Percentiles rank a stretch among this genome's conserved stretches.
Conservation (phyloP, 2,888 invertebrate species). For the Caenorhabditis angaria region DNA sequence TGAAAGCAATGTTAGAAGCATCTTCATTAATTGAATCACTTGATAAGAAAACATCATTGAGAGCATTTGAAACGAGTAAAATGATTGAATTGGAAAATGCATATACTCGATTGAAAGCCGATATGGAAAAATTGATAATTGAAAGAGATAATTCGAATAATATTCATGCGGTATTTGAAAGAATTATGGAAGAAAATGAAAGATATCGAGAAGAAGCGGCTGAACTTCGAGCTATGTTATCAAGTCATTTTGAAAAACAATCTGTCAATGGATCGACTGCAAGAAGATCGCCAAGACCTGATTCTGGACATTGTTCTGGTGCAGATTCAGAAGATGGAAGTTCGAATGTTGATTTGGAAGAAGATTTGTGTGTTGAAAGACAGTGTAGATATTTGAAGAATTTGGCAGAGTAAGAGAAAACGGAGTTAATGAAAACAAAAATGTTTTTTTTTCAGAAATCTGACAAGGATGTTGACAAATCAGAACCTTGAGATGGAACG, state of each 20-base stretch:
- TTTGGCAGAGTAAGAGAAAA: slow-evolving; percentile 49
- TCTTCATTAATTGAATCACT: slow-evolving; percentile 50
- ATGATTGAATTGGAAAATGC: slow-evolving; percentile 49
- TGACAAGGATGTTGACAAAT: slow-evolving; percentile 45
- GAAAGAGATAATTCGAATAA: slow-evolving; percentile 36
- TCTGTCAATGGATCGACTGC: slow-evolving; percentile 38
- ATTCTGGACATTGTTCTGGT: slow-evolving; percentile 58
- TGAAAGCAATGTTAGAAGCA: slow-evolving; percentile 55
- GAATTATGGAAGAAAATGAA: slow-evolving; percentile 59
- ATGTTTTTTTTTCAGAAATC: slow-evolving; percentile 29
- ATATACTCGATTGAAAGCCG: slow-evolving; percentile 47
- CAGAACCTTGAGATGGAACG: slow-evolving; percentile 51
- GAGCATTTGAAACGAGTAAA: slow-evolving; percentile 46
- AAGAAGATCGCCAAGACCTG: slow-evolving; percentile 55
- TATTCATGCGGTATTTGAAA: slow-evolving; percentile 46
- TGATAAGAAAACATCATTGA: slow-evolving; percentile 52
- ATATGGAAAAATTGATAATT: slow-evolving; percentile 44
- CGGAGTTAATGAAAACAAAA: too few relatives aligned
- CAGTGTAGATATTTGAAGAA: slow-evolving; percentile 55
- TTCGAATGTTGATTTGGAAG: slow-evolving; percentile 52
- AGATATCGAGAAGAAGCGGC: slow-evolving; percentile 57
- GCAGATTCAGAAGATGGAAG: slow-evolving; percentile 54
- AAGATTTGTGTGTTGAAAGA: slow-evolving; percentile 54
- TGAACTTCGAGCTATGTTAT: slow-evolving; percentile 57
- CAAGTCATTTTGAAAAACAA: slow-evolving; percentile 58